Evolutionary conservation across 2,797 vertebrate genomes (phyloP), one percentile per base, ranked within the genome.

Genomic region (Siniperca undulata): DNA sequence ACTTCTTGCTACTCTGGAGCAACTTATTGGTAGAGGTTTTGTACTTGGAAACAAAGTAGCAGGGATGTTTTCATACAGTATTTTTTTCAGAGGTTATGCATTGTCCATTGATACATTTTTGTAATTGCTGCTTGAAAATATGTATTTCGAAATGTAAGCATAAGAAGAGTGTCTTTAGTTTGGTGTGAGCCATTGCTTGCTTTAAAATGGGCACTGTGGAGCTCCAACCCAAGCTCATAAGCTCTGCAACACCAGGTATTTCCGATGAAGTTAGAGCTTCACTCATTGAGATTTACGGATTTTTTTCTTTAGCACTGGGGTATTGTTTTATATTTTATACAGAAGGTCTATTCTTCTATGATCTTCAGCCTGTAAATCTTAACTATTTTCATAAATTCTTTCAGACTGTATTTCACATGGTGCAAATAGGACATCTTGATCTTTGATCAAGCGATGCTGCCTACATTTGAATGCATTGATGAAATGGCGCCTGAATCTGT

Each of bases 11-110:
- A 97, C 97, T 97, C 96, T 94, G 97, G 97, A 98, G 98, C 97
- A 97, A 96, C 97, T 98, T 98, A 98, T 96, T 97, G 97, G 97
- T 99, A 97, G 98, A 98, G 98, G 98, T 99, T 99, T 99, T 99
- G 97, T 99, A 99, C 98, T 98, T 97, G 97, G 97, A 98, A 97
- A 97, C 97, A 97, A 96, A 97, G 97, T 99, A 99, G 98, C 98
- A 99, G 98, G 98, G 98, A 97, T 97, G 98, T 97, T 99, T 99
- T 99, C 98, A 99, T 99, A 98, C 96, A 95, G 95, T 96, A 93
- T 96, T 98, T 97, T 98, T 97, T 98, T 97, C 97, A 98, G 97
- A 99, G 97, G 96, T 99, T 98, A 97, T 98, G 97, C 97, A 96
- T 98, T 98, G 97, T 99, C 97, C 97, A 97, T 98, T 97, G 96